phyloP scores from a whole-genome alignment of 2,113 vertebrate species.

The Chascanopsetta lugubris region DNA sequence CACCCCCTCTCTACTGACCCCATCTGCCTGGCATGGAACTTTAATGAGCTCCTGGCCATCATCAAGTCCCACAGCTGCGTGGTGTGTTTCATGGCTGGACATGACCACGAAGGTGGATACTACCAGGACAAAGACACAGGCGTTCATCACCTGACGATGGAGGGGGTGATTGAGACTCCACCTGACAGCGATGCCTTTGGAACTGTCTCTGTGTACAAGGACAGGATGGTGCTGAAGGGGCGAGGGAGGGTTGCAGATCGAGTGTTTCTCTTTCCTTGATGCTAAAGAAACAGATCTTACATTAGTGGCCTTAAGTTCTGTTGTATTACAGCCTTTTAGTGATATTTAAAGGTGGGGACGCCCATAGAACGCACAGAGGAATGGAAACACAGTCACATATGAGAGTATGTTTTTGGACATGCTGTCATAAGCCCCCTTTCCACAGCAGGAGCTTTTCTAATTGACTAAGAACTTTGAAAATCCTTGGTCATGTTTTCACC shows the following conservation, averaged over 20 bases:
- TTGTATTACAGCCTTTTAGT: background rate
- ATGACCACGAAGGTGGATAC: constrained; percentile 90
- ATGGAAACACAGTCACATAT: background rate
- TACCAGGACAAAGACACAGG: constrained; percentile 80
- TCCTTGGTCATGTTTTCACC: too few relatives aligned
- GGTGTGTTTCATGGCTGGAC: constrained; percentile 90
- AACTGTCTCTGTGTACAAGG: constrained; percentile 86
- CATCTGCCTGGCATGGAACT: constrained; percentile 92
- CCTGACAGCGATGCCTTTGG: constrained; percentile 87
- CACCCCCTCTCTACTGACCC: constrained; percentile 82
- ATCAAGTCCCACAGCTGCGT: constrained; percentile 86
- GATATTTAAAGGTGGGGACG: background rate
- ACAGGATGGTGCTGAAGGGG: constrained; percentile 90
- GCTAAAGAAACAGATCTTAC: background rate
- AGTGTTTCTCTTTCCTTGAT: constrained; percentile 74
- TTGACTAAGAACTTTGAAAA: too few relatives aligned
- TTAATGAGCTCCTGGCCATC: constrained; percentile 78
- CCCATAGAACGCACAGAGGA: too few relatives aligned
- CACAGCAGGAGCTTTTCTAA: too few relatives aligned
- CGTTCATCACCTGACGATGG: constrained; percentile 89
- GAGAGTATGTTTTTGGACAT: too few relatives aligned
- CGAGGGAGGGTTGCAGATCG: constrained; percentile 84
- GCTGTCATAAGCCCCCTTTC: background rate
- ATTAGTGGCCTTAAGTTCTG: background rate
- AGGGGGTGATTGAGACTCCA: constrained; percentile 90